A percentile compares a stretch with the other conserved stretches of the same genome.
Evolutionary conservation across 2,797 vertebrate genomes (phyloP).

Genomic region (Pseudocheirus occidentalis): DNA sequence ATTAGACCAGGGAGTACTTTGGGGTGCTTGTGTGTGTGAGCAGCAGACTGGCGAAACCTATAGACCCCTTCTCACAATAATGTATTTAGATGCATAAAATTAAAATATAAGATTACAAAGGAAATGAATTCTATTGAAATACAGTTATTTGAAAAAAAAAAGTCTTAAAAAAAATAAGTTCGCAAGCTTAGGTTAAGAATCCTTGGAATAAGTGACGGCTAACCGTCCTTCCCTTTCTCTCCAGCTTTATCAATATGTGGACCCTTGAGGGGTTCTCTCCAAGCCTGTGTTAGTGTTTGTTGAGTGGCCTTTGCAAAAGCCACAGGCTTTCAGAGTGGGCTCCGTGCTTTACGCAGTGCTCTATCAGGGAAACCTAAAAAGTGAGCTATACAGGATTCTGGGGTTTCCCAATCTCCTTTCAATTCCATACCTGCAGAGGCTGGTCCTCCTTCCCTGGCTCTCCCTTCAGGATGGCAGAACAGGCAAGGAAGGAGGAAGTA

Average conservation of each 20-base stretch:
- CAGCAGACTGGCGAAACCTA: not conserved
- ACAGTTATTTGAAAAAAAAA: not conserved
- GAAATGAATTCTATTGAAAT: not conserved
- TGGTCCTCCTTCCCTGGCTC: not conserved
- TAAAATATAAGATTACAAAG: not conserved
- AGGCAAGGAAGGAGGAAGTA: not conserved
- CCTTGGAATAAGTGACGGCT: not conserved
- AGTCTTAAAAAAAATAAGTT: not conserved
- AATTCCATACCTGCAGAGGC: not conserved
- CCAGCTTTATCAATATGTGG: not conserved
- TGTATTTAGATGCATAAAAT: not conserved
- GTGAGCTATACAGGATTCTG: not conserved
- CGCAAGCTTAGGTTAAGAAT: not conserved
- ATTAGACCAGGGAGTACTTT: not conserved
- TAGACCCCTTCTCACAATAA: not conserved
- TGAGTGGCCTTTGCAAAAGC: not conserved
- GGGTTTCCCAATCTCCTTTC: not conserved
- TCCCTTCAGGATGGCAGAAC: not conserved
- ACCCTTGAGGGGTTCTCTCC: conserved; percentile 5
- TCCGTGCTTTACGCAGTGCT: not conserved
- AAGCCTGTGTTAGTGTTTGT: not conserved
- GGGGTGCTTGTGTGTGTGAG: too few relatives aligned
- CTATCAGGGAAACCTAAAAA: conserved; percentile 1
- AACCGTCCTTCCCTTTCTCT: not conserved
- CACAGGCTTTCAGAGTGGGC: not conserved